A percentile compares a stretch with the other conserved stretches of the same genome.
Evolutionary conservation across 1,140 invertebrate genomes (phyloP).

Genomic region (Caligus rogercresseyi): DNA sequence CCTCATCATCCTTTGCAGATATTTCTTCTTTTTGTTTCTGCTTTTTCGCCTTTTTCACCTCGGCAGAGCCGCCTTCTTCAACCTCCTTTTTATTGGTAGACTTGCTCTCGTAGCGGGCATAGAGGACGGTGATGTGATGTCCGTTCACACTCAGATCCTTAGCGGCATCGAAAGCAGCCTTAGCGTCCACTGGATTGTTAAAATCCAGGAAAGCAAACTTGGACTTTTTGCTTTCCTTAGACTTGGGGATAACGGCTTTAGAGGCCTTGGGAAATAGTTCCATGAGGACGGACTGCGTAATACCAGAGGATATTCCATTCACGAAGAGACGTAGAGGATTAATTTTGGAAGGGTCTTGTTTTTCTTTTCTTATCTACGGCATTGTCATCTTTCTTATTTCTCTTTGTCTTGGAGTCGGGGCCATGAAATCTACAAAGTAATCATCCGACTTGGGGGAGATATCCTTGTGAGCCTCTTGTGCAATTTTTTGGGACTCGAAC

Average conservation of each 20-base stretch:
- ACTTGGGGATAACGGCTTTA: neutral
- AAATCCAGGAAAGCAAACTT: neutral
- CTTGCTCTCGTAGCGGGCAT: neutral
- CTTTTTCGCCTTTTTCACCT: neutral
- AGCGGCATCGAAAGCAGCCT: neutral
- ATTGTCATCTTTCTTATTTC: neutral
- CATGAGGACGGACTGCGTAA: neutral
- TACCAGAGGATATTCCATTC: neutral
- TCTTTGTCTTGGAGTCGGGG: neutral
- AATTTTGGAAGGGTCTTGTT: neutral
- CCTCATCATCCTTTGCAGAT: constrained; percentile 1
- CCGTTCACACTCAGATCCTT: neutral
- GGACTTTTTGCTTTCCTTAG: neutral
- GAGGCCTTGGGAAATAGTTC: constrained; percentile 1
- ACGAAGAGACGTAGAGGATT: constrained; percentile 2
- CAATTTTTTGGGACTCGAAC: neutral
- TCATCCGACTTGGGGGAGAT: neutral
- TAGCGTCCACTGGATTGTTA: neutral
- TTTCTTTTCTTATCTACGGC: neutral
- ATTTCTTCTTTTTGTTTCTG: neutral
- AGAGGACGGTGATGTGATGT: constrained; percentile 5
- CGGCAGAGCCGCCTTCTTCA: neutral
- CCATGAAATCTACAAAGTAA: constrained; percentile 1
- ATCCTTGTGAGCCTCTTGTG: neutral
- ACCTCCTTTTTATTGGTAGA: neutral